phyloP scores from a whole-genome alignment of 2,113 vertebrate genomes.

The Ailurus styani region DNA sequence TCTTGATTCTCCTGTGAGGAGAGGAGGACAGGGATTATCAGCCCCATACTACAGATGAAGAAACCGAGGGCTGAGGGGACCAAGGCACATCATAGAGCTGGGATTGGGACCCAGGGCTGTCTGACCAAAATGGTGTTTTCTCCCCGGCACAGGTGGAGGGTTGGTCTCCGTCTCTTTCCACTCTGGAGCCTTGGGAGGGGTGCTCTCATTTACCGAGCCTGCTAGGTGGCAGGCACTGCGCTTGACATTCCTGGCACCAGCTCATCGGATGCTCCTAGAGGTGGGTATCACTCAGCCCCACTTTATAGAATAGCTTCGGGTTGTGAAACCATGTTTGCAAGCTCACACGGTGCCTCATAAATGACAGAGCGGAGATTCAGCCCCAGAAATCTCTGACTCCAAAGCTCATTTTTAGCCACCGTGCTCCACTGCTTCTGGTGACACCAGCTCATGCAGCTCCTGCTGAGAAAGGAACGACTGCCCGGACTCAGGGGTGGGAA shows the following conservation, averaged over 20 bases:
- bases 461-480: not conserved
- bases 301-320: not conserved
- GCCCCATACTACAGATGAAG: constrained; percentile 18
- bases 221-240: rapidly evolving
- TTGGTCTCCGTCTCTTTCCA: not conserved
- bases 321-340: not conserved
- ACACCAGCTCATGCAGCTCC: not conserved
- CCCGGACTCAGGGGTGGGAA: not conserved
- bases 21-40: not conserved
- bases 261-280: not conserved
- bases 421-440: not conserved
- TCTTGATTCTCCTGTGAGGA: not conserved
- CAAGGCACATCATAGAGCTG: not conserved
- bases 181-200: not conserved
- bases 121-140: not conserved
- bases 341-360: not conserved
- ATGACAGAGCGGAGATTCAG: not conserved
- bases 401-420: not conserved
- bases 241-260: not conserved
- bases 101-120: not conserved
- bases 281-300: not conserved
- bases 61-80: not conserved
- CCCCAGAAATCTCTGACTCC: not conserved
- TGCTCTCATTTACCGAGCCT: not conserved
- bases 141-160: too few species aligned